Percentiles rank a stretch among this genome's conserved stretches.
These are phyloP conservation scores for Tenrec ecaudatus DNA, from an alignment of 2,113 vertebrate genomes.

Conservation along the genomic window DNA sequence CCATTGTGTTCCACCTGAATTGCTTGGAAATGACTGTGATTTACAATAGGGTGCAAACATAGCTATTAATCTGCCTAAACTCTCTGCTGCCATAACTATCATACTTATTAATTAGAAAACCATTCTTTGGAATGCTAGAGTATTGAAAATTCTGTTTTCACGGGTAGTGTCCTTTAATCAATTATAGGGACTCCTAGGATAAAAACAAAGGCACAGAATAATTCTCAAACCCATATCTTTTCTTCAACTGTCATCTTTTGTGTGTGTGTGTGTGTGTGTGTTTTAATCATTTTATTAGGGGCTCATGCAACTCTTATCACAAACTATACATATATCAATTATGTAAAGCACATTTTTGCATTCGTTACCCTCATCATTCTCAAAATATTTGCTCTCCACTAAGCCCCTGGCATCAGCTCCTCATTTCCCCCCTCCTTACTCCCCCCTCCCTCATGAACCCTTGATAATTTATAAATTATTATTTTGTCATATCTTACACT, in stretches of 20 bases:
- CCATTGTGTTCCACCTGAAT: background rate
- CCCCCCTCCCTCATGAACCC: too few relatives aligned
- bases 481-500: too few relatives aligned
- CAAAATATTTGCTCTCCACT: too few relatives aligned
- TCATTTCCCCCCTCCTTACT: too few relatives aligned
- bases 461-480: too few relatives aligned
- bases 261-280: too few relatives aligned
- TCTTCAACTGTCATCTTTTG: background rate
- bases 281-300: too few relatives aligned
- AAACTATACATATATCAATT: too few relatives aligned
- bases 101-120: background rate
- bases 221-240: background rate
- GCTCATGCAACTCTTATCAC: too few relatives aligned
- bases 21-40: background rate
- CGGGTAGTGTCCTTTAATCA: background rate
- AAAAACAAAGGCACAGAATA: background rate
- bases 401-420: too few relatives aligned
- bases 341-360: too few relatives aligned
- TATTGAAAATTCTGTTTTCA: background rate
- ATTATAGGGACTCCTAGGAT: background rate
- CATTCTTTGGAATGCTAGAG: background rate
- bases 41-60: background rate
- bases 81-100: background rate
- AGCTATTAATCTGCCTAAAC: background rate
- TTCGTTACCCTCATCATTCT: too few relatives aligned